Evolutionary conservation across 2,113 vertebrate genomes (phyloP).

Genomic region (Saccopteryx bilineata): DNA sequence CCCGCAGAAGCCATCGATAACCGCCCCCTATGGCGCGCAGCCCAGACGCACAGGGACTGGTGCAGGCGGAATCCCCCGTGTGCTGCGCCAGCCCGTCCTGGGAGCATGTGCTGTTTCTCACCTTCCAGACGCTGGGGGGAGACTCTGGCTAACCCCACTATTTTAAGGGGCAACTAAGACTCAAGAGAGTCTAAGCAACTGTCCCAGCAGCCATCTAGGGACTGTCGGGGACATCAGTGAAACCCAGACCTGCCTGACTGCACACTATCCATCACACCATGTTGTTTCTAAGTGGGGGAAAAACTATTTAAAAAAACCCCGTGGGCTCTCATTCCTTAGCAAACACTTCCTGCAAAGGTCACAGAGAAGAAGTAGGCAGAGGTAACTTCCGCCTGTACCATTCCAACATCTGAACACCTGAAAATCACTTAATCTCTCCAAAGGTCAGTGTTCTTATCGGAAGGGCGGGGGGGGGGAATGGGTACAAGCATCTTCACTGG

Average conservation of each 20-base stretch:
- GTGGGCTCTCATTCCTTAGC: neutral
- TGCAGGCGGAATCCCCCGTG: neutral
- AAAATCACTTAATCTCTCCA: conserved; percentile 53
- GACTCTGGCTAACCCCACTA: neutral
- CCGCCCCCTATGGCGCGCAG: neutral
- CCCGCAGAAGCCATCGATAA: neutral
- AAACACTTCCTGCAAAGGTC: conserved; percentile 41
- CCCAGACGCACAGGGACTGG: neutral
- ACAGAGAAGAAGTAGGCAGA: neutral
- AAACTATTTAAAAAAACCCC: neutral
- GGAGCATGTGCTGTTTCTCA: neutral
- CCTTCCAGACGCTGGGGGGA: neutral
- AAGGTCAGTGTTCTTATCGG: conserved; percentile 16
- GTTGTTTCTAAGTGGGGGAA: neutral
- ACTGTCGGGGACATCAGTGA: neutral
- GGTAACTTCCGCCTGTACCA: neutral
- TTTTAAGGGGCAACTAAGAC: neutral
- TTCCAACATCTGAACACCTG: neutral
- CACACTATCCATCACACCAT: neutral
- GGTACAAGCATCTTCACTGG: neutral
- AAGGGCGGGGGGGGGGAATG: neutral
- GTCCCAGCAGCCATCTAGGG: neutral
- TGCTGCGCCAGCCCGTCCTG: neutral
- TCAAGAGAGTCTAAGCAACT: neutral
- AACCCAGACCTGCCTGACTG: neutral